These are phyloP conservation scores for Parapsyche elsis DNA, from an alignment of 1,140 invertebrate genomes.

Conservation along the genomic window DNA sequence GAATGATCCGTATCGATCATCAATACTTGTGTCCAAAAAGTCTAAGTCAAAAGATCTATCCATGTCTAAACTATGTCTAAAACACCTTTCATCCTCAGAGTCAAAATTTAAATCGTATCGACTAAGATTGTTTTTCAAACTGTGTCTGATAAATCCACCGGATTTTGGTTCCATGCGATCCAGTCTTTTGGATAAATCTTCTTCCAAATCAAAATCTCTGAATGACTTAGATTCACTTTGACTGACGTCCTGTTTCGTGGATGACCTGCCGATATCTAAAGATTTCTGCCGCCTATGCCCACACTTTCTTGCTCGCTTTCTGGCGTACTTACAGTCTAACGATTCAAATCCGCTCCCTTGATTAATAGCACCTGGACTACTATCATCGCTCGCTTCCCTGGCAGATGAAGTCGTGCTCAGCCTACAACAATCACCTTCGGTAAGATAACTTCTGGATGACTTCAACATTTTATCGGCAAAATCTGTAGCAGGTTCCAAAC, in stretches of 20 bases:
- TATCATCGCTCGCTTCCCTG: slow-evolving; percentile 51
- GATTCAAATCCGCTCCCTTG: slow-evolving; percentile 40
- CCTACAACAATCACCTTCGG: slow-evolving; percentile 48
- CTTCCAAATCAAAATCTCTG: slow-evolving; percentile 52
- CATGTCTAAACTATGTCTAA: slow-evolving; percentile 52
- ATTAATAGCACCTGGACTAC: slow-evolving; percentile 49
- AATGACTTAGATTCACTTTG: slow-evolving; percentile 47
- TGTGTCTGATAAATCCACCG: slow-evolving; percentile 39
- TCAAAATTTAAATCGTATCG: slow-evolving; percentile 54
- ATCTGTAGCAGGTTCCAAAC: slow-evolving; percentile 43
- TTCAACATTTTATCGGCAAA: slow-evolving; percentile 54
- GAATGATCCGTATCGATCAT: slow-evolving; percentile 53
- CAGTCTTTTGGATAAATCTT: slow-evolving; percentile 52
- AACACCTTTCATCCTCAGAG: slow-evolving; percentile 54
- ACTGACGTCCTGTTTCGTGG: slow-evolving; percentile 36
- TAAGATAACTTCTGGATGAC: slow-evolving; percentile 53
- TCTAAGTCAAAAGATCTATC: slow-evolving; percentile 53
- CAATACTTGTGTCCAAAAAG: slow-evolving; percentile 51
- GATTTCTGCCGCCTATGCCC: slow-evolving; percentile 51
- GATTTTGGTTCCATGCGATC: slow-evolving; percentile 51
- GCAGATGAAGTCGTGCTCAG: slow-evolving; percentile 45
- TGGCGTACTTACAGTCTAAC: slow-evolving; percentile 43
- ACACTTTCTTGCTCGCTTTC: slow-evolving; percentile 49
- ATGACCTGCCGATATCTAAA: slow-evolving; percentile 46
- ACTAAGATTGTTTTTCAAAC: slow-evolving; percentile 48